Percentiles rank a stretch among this genome's conserved stretches.
Evolutionary conservation across 2,797 vertebrate species (phyloP).

Genomic region (Pipistrellus pipistrellus): DNA sequence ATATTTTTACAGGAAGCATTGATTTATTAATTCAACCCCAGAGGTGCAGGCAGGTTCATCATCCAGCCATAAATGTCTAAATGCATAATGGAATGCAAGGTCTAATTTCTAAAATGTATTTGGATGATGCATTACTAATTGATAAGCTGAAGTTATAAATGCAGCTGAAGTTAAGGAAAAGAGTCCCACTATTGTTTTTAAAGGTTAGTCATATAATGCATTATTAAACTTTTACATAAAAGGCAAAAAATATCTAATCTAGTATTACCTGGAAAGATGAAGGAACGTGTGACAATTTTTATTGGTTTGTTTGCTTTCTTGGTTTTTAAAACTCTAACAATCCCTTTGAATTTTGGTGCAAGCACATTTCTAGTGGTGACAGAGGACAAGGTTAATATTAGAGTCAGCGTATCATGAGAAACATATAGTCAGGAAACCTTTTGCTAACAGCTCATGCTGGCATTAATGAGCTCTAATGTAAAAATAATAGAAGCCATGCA

Average conservation of each 20-base stretch:
- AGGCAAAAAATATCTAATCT: slow-evolving; percentile 72
- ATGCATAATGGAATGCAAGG: slow-evolving; percentile 86
- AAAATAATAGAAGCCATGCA: slow-evolving; percentile 70
- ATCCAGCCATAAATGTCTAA: slow-evolving; percentile 88
- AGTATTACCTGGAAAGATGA: slow-evolving; percentile 58
- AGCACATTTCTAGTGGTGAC: slow-evolving; percentile 55
- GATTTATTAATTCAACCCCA: slow-evolving; percentile 87
- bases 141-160: slow-evolving; percentile 81
- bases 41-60: slow-evolving; percentile 87
- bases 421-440: slow-evolving; percentile 66
- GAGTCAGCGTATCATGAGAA: slow-evolving; percentile 79
- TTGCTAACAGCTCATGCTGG: slow-evolving; percentile 69
- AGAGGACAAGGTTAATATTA: slow-evolving; percentile 54
- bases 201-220: slow-evolving; percentile 79
- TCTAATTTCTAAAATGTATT: slow-evolving; percentile 88
- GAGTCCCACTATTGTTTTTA: slow-evolving; percentile 82
- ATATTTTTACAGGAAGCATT: slow-evolving; percentile 83
- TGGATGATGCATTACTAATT: slow-evolving; percentile 86
- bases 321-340: slow-evolving; percentile 70
- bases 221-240: slow-evolving; percentile 85
- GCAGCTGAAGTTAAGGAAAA: slow-evolving; percentile 81
- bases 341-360: slow-evolving; percentile 72
- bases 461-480: slow-evolving; percentile 77
- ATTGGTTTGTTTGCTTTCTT: slow-evolving; percentile 73
- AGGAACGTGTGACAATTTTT: slow-evolving; percentile 32